These are phyloP conservation scores for Melanophora roralis DNA, from an alignment of 2,888 invertebrate species.

Conservation along the genomic window DNA sequence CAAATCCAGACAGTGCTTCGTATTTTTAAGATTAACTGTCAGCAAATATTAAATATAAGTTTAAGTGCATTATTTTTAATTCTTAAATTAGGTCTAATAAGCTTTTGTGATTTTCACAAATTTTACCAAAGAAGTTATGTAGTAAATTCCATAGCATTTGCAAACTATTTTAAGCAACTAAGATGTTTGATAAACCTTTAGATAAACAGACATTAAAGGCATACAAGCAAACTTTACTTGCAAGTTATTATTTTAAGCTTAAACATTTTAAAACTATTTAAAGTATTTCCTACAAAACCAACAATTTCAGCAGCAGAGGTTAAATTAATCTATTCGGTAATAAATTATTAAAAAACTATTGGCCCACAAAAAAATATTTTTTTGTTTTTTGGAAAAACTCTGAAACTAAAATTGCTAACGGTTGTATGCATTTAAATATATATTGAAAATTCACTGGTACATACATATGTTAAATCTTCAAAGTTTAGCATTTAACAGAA, in stretches of 20 bases:
- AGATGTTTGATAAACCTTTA: too few relatives aligned
- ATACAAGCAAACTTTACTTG: neutral
- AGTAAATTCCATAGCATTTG: too few relatives aligned
- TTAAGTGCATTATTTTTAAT: neutral
- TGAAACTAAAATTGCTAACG: too few relatives aligned
- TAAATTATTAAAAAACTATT: slow-evolving; percentile 30
- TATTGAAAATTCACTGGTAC: neutral
- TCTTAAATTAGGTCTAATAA: neutral
- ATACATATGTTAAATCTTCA: too few relatives aligned
- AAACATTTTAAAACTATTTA: too few relatives aligned
- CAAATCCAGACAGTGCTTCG: neutral
- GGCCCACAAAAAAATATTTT: too few relatives aligned
- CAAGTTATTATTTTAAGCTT: neutral
- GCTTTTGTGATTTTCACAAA: neutral
- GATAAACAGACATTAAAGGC: too few relatives aligned
- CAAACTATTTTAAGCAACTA: too few relatives aligned
- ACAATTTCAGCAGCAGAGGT: slow-evolving; percentile 36
- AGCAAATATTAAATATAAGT: neutral
- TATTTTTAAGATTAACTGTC: slow-evolving; percentile 13
- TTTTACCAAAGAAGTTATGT: slow-evolving; percentile 2
- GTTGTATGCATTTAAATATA: too few relatives aligned
- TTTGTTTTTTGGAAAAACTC: too few relatives aligned
- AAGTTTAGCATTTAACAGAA: slow-evolving; percentile 5
- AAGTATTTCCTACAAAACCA: too few relatives aligned
- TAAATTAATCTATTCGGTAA: slow-evolving; percentile 12